Conservation (phyloP, 2,888 invertebrate genomes). For the Masnerella sp. region DNA sequence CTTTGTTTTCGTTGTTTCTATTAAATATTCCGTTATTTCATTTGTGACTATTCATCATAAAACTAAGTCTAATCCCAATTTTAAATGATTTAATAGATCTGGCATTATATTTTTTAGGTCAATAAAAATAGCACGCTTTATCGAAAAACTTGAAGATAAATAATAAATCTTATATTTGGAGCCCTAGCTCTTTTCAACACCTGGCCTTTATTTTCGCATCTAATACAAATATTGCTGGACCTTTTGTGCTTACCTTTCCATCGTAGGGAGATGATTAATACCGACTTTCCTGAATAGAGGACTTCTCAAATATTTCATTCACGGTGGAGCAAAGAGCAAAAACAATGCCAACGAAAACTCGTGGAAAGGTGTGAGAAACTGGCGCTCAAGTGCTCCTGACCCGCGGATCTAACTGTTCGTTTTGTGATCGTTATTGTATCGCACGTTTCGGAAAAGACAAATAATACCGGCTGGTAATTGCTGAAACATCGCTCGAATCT, state of each 20-base stretch:
- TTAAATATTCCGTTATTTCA: background rate
- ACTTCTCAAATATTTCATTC: slow-evolving; percentile 15
- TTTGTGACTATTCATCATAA: too few species aligned
- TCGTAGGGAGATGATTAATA: slow-evolving; percentile 1
- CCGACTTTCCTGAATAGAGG: background rate
- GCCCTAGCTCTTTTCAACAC: slow-evolving; percentile 2
- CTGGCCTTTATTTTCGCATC: slow-evolving; percentile 26
- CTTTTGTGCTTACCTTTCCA: background rate
- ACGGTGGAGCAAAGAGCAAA: slow-evolving; percentile 8
- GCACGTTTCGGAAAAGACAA: slow-evolving; percentile 66
- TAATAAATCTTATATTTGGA: background rate
- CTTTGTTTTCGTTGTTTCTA: background rate
- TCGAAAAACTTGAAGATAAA: background rate
- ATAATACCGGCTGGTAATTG: slow-evolving; percentile 70
- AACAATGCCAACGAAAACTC: slow-evolving; percentile 11
- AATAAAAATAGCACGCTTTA: background rate
- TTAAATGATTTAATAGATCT: too few species aligned
- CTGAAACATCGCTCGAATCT: slow-evolving; percentile 70
- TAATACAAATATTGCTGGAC: slow-evolving; percentile 4
- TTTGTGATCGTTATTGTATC: slow-evolving; percentile 66
- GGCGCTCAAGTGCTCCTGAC: background rate
- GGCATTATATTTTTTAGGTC: background rate
- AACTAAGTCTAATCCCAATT: too few species aligned
- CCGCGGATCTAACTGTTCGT: slow-evolving; percentile 9
- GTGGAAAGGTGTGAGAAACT: slow-evolving; percentile 11